phyloP scores from a whole-genome alignment of 2,888 invertebrate genomes.

The Apamea epomidion region DNA sequence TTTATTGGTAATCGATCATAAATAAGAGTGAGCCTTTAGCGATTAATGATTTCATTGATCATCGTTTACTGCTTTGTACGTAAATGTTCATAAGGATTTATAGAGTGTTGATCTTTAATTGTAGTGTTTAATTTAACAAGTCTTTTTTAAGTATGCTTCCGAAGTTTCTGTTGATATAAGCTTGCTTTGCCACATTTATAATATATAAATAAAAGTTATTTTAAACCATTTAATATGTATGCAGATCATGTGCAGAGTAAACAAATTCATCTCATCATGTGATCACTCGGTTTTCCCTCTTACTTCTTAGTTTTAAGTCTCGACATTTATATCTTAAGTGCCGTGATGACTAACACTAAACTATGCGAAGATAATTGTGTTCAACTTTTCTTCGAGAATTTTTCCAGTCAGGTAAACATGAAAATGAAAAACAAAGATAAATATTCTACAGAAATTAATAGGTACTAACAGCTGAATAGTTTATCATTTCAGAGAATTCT shows the following conservation, averaged over 20 bases:
- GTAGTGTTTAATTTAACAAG: not conserved
- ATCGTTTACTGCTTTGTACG: conserved; percentile 20
- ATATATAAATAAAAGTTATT: not conserved
- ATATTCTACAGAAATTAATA: conserved; percentile 38
- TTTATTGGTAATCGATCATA: conserved; percentile 47
- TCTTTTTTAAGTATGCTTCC: not conserved
- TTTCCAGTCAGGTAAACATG: conserved; percentile 52
- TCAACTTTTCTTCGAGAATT: conserved; percentile 39
- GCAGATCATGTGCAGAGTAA: conserved; percentile 14
- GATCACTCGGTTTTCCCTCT: conserved; percentile 40
- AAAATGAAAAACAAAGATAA: conserved; percentile 49
- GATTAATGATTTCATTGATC: conserved; percentile 30
- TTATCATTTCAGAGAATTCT: conserved; percentile 46
- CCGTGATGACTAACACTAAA: conserved; percentile 30
- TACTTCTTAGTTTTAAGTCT: conserved; percentile 9
- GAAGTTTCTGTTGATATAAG: not conserved
- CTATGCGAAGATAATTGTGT: conserved; percentile 33
- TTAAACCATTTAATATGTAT: not conserved
- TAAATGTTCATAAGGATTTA: conserved; percentile 35
- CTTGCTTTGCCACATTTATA: not conserved
- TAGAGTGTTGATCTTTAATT: conserved; percentile 9
- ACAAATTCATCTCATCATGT: conserved; percentile 27
- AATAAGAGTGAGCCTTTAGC: conserved; percentile 49
- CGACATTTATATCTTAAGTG: conserved; percentile 19
- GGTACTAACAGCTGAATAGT: conserved; percentile 36